Evolutionary conservation across 1,140 invertebrate genomes (phyloP).

Genomic region (Rhagoletis pomonella): DNA sequence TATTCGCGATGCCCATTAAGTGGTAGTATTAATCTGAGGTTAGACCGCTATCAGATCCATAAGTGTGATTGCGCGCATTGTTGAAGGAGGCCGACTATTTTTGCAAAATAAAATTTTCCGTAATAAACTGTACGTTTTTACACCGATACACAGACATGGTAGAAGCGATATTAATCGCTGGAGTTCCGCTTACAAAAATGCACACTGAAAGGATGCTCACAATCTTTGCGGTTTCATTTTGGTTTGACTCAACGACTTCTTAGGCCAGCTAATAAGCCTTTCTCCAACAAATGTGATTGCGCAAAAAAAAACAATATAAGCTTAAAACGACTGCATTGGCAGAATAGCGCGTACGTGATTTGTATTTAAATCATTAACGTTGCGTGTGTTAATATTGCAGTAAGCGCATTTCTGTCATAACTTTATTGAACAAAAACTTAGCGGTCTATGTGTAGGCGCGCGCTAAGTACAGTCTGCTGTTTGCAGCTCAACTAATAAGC

Average conservation of each 20-base stretch:
- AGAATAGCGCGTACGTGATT: constrained; percentile 30
- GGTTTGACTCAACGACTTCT: background rate
- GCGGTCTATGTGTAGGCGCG: background rate
- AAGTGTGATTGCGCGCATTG: background rate
- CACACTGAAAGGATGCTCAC: background rate
- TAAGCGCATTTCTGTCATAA: background rate
- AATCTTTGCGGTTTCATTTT: background rate
- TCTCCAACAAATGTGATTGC: background rate
- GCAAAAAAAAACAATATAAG: background rate
- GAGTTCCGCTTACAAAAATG: background rate
- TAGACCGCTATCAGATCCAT: background rate
- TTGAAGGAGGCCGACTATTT: constrained; percentile 25
- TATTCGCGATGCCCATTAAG: too few species aligned
- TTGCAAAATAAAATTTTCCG: constrained; percentile 16
- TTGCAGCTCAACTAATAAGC: constrained; percentile 13
- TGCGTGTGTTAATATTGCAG: background rate
- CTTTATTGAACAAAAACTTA: background rate
- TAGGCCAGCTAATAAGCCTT: background rate
- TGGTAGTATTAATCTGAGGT: too few species aligned
- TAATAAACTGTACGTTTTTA: constrained; percentile 2
- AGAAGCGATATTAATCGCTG: background rate
- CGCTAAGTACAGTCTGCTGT: background rate
- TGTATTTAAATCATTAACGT: constrained; percentile 18
- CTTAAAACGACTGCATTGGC: background rate
- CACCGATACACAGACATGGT: too few species aligned